Base-by-base conservation (phyloP, 2,888 invertebrate genomes). In the Chymomyza caudatula region DNA sequence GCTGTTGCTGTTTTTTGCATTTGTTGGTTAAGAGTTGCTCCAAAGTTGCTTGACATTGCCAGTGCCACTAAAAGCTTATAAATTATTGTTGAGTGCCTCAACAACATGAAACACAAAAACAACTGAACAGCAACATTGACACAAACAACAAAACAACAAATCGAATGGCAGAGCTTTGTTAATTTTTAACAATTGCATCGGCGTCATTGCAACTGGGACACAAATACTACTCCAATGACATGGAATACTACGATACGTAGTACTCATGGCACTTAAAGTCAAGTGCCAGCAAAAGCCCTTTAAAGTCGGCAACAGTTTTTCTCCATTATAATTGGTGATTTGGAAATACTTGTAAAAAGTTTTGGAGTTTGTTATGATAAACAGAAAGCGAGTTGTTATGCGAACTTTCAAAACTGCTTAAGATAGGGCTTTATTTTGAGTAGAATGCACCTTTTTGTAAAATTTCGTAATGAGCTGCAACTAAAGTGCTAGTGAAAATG, bases 31-130 rank as follows among this genome's bases (percentile, higher is more conserved):
- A 37, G 29, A 37, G 29, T 37, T 11, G 29, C 29, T 37, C 29
- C 11, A 37, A 37, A 37, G 29, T 37, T 37, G 29, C 29, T 37
- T 37, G 29, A 37, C 29, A 37, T 37, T 37, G 11, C 29, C 29
- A 37, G 11, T 37, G 29, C 74, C 86, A 83, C 81, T 85, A 77
- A 81, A 77, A 85, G 81, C 84, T 81, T 74, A 81, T 85, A 85
- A 81, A 85, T 81, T 76, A 81, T 85, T 80, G 69, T 76, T 61
- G 73, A 79, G 67, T 54, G 61, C 66, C 63, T 70, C 20, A 61
- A 74, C 82, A 67, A 70, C 47, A 65, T 52, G 44, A 60, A 60
- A 6, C 53, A 6, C 19, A 59, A 62, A 15, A 67, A 42, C 37
- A 68, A 51, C 20, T 54, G 13, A 68, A 43, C 53, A 67, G 43